These are phyloP conservation scores for Girardinichthys multiradiatus DNA, from an alignment of 2,113 vertebrate genomes.

Conservation along the genomic window DNA sequence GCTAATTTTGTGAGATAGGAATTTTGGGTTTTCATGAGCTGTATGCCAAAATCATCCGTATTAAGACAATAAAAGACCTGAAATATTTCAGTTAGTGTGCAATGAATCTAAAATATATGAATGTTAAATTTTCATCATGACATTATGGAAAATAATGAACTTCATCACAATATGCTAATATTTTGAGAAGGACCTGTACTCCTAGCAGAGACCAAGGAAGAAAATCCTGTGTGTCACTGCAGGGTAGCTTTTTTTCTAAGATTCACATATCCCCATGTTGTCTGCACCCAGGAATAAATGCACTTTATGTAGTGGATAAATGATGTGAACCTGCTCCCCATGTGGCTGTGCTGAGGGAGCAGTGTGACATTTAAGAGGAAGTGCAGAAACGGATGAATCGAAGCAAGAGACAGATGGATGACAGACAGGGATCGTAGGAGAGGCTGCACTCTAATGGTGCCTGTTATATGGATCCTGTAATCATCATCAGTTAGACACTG, in stretches of 20 bases:
- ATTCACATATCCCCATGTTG: constrained; percentile 37
- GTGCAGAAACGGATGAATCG: constrained; percentile 21
- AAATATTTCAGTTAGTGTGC: no score
- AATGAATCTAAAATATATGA: no score
- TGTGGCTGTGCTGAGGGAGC: constrained; percentile 34
- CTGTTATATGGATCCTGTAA: constrained; percentile 34
- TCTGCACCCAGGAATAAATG: constrained; percentile 39
- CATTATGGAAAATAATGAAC: no score
- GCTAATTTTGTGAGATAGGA: no score
- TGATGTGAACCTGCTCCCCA: constrained; percentile 32
- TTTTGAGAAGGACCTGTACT: no score
- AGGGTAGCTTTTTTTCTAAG: constrained; percentile 15
- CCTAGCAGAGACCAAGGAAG: constrained; percentile 27
- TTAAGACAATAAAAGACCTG: no score
- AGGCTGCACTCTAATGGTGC: constrained; percentile 23
- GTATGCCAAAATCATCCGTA: no score
- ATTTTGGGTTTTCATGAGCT: no score
- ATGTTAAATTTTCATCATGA: no score
- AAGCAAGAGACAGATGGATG: constrained; percentile 33
- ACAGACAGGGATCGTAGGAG: constrained; percentile 28
- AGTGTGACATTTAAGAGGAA: constrained; percentile 42
- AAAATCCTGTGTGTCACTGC: constrained; percentile 26
- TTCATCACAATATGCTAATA: constrained; percentile 23
- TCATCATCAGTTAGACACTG: constrained; percentile 36
- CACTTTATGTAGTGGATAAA: constrained; percentile 46